Conservation (phyloP, 2,113 vertebrate species). For the Crotalus helleri region DNA sequence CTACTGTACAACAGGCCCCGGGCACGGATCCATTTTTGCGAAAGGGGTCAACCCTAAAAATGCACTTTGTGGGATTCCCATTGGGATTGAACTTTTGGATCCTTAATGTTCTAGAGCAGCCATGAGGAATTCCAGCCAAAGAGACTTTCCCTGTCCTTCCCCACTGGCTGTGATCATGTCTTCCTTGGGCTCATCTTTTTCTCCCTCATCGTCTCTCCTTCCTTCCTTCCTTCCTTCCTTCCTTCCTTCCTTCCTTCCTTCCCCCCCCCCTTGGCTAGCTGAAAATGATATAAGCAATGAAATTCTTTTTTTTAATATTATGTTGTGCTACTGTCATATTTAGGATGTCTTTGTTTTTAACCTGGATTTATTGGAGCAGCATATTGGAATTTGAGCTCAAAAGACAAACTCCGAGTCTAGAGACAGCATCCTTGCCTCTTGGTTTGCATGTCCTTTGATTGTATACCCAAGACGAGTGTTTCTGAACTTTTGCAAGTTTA, state of each 20-base stretch:
- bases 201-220: neutral
- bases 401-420: neutral
- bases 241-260: too few relatives aligned
- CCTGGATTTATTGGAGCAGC: neutral
- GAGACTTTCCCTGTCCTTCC: conserved; percentile 1
- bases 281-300: neutral
- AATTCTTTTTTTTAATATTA: neutral
- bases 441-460: neutral
- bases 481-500: neutral
- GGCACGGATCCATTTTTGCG: neutral
- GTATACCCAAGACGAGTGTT: neutral
- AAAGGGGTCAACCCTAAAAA: conserved; percentile 31
- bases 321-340: neutral
- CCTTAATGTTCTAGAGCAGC: conserved; percentile 18
- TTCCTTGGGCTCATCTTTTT: neutral
- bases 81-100: neutral
- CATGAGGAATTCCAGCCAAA: conserved; percentile 1
- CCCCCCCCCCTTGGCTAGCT: neutral
- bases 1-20: conserved; percentile 19
- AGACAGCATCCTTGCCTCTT: neutral
- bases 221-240: neutral
- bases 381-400: neutral
- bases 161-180: conserved; percentile 14
- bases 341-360: neutral
- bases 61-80: conserved; percentile 29